These are phyloP conservation scores for Sphaerophoria taeniata DNA, from an alignment of 2,888 invertebrate species.

Conservation along the genomic window DNA sequence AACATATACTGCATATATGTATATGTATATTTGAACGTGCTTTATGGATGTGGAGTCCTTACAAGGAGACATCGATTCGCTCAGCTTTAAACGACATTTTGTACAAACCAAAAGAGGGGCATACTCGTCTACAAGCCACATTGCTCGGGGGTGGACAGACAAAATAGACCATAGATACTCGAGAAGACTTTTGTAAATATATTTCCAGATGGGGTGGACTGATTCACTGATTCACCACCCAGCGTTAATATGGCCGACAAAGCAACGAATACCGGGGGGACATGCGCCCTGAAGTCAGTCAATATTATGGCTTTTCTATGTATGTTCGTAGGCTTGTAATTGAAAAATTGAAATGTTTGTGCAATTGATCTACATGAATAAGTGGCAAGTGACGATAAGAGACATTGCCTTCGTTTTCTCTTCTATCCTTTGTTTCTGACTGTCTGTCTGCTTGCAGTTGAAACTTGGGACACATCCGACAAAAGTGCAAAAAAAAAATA, in stretches of 20 bases:
- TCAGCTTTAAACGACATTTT: slow-evolving; percentile 70
- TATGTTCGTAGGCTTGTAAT: slow-evolving; percentile 76
- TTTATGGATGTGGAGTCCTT: slow-evolving; percentile 44
- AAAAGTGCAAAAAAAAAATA: slow-evolving; percentile 41
- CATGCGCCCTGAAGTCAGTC: slow-evolving; percentile 77
- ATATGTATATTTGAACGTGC: slow-evolving; percentile 28
- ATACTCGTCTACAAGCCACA: slow-evolving; percentile 68
- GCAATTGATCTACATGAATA: slow-evolving; percentile 76
- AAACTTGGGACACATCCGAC: slow-evolving; percentile 37
- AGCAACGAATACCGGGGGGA: slow-evolving; percentile 66
- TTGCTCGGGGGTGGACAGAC: slow-evolving; percentile 69
- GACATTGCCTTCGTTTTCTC: slow-evolving; percentile 52
- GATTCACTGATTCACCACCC: slow-evolving; percentile 73
- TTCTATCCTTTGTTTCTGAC: slow-evolving; percentile 55
- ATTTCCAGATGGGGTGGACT: slow-evolving; percentile 72
- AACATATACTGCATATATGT: slow-evolving; percentile 8
- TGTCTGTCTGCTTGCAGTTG: slow-evolving; percentile 50
- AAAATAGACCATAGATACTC: slow-evolving; percentile 72
- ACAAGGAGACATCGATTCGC: slow-evolving; percentile 70
- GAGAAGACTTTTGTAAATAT: slow-evolving; percentile 73
- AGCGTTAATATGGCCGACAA: slow-evolving; percentile 75
- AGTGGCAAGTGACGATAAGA: slow-evolving; percentile 70
- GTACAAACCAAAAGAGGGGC: slow-evolving; percentile 61
- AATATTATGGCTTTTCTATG: slow-evolving; percentile 76
- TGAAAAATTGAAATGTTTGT: slow-evolving; percentile 78